A percentile compares a stretch with the other conserved stretches of the same genome.
phyloP scores from a whole-genome alignment of 2,797 vertebrate genomes.

The Protonibea diacanthus region DNA sequence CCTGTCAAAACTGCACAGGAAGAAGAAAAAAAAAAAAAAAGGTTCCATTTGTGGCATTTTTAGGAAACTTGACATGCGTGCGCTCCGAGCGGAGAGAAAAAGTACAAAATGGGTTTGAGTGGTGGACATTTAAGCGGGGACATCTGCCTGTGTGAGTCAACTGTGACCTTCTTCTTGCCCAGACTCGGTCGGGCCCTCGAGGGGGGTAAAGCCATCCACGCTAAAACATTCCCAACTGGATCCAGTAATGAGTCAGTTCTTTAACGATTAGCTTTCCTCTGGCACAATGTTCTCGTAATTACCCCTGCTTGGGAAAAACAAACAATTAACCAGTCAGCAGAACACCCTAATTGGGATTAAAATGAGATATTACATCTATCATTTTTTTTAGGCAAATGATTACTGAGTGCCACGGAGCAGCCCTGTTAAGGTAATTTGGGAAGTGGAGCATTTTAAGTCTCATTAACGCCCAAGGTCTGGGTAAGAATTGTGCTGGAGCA shows the following conservation, averaged over 20 bases:
- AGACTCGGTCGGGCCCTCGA: conserved; percentile 30
- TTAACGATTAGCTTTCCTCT: conserved; percentile 78
- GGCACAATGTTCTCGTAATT: conserved; percentile 83
- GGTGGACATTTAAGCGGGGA: conserved; percentile 42
- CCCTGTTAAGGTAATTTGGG: conserved; percentile 73
- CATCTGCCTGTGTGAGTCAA: conserved; percentile 55
- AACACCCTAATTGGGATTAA: conserved; percentile 83
- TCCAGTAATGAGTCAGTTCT: conserved; percentile 81
- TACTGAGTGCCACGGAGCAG: conserved; percentile 64
- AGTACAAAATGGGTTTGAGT: conserved; percentile 24
- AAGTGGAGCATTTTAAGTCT: conserved; percentile 71
- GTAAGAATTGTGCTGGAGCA: conserved; percentile 10
- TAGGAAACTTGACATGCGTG: conserved; percentile 3
- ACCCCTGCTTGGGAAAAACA: conserved; percentile 81
- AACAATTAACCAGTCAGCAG: conserved; percentile 87
- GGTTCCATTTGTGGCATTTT: conserved; percentile 37
- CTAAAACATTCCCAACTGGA: conserved; percentile 73
- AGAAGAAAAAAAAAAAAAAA: neutral
- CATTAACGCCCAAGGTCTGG: conserved; percentile 63
- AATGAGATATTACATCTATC: conserved; percentile 81
- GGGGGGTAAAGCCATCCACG: conserved; percentile 40
- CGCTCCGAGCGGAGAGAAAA: neutral
- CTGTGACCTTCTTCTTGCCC: conserved; percentile 69
- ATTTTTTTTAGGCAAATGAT: conserved; percentile 78
- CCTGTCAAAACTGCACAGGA: conserved; percentile 5